Percentiles rank a stretch among this genome's conserved stretches.
Conservation (phyloP, 1,140 invertebrate species). For the Capitella teleta region DNA sequence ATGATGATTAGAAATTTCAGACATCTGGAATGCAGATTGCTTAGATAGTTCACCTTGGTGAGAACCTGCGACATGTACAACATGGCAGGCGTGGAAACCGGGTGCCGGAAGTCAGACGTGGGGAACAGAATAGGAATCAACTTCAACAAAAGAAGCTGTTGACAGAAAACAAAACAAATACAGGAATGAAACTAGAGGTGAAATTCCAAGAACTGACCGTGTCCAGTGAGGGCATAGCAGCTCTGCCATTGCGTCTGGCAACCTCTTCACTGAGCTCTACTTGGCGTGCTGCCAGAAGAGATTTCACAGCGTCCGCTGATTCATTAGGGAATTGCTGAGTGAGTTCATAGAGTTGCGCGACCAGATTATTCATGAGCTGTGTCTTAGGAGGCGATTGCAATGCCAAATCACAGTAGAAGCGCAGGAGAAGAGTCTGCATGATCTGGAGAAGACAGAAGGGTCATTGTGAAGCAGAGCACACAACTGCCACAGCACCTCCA, state of each 20-base stretch:
- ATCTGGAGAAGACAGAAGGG: constrained; percentile 15
- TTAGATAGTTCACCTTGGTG: constrained; percentile 27
- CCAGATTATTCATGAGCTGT: constrained; percentile 43
- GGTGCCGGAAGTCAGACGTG: constrained; percentile 77
- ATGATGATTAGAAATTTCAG: neutral
- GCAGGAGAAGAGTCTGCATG: constrained; percentile 41
- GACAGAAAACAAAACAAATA: constrained; percentile 20
- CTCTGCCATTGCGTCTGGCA: constrained; percentile 35
- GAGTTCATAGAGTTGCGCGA: constrained; percentile 56
- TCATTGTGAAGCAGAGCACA: neutral
- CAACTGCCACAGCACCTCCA: constrained; percentile 41
- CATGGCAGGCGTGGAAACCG: constrained; percentile 68
- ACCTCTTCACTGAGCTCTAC: constrained; percentile 48
- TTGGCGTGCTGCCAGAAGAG: constrained; percentile 64
- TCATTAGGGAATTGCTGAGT: constrained; percentile 56
- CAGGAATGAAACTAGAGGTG: too few relatives aligned
- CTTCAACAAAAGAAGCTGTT: constrained; percentile 61
- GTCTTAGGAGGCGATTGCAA: constrained; percentile 39
- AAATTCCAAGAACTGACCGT: too few relatives aligned
- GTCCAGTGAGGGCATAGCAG: constrained; percentile 55
- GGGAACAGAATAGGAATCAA: constrained; percentile 57
- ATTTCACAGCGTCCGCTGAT: constrained; percentile 52
- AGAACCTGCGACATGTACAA: constrained; percentile 75
- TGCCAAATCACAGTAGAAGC: constrained; percentile 58
- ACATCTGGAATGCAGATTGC: neutral